Percentiles rank a stretch among this genome's conserved stretches.
These are phyloP conservation scores for Oreotrochilus melanogaster DNA, from an alignment of 2,113 vertebrate genomes.

Conservation along the genomic window DNA sequence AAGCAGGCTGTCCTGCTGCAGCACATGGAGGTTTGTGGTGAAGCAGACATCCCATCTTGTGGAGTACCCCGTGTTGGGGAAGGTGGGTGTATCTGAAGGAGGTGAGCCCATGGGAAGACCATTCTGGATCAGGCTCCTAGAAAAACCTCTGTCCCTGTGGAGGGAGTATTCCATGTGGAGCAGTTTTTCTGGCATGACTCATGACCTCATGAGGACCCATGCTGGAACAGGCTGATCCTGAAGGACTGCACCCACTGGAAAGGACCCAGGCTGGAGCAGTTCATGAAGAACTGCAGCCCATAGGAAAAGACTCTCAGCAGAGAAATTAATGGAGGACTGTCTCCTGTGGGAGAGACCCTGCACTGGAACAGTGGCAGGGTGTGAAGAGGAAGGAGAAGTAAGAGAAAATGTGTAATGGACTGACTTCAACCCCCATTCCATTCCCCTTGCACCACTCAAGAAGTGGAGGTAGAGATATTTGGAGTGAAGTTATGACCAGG, in stretches of 20 bases:
- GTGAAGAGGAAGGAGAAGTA: neutral
- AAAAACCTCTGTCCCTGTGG: neutral
- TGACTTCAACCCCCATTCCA: rapidly evolving
- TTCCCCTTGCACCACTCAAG: rapidly evolving
- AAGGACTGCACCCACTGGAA: neutral
- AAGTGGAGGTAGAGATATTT: neutral
- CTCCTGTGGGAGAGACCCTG: neutral
- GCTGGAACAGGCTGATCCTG: neutral
- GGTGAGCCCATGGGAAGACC: rapidly evolving
- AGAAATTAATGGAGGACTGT: too few relatives aligned
- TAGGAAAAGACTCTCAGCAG: neutral
- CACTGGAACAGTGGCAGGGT: rapidly evolving
- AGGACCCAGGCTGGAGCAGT: rapidly evolving
- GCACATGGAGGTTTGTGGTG: rapidly evolving
- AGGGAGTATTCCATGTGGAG: neutral
- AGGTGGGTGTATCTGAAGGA: neutral
- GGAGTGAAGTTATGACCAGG: neutral
- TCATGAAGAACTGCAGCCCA: rapidly evolving
- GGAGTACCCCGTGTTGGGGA: rapidly evolving
- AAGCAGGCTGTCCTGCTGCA: neutral
- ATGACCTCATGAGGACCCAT: rapidly evolving
- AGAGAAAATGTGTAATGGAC: neutral
- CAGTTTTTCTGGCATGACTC: neutral
- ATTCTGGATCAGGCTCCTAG: rapidly evolving
- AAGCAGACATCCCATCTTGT: neutral